phyloP scores from a whole-genome alignment of 2,888 invertebrate genomes.

The Hofmannophila pseudospretella region DNA sequence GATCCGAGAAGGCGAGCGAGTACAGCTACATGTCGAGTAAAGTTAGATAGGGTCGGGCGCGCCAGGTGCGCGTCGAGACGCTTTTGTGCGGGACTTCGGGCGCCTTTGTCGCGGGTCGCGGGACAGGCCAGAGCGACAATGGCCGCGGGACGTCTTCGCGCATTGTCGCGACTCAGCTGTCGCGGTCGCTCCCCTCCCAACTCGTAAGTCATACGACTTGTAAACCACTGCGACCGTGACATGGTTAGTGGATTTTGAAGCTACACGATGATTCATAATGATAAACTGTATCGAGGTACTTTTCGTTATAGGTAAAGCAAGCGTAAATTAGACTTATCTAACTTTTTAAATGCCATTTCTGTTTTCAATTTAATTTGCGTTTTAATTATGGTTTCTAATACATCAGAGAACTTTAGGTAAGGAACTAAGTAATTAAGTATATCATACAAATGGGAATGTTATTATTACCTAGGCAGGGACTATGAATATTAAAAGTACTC shows the following conservation, averaged over 20 bases:
- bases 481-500: too few species aligned
- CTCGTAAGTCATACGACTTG: slow-evolving; percentile 40
- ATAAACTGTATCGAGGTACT: slow-evolving; percentile 7
- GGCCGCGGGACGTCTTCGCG: slow-evolving; percentile 71
- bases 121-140: slow-evolving; percentile 51
- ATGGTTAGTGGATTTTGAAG: slow-evolving; percentile 5
- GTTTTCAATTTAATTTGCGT: too few species aligned
- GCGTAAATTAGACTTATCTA: too few species aligned
- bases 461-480: too few species aligned
- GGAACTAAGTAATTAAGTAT: too few species aligned
- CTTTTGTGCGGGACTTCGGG: slow-evolving; percentile 41
- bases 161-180: slow-evolving; percentile 72
- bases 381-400: too few species aligned
- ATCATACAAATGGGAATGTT: too few species aligned
- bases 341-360: too few species aligned
- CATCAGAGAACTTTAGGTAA: too few species aligned
- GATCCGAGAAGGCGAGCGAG: slow-evolving; percentile 33
- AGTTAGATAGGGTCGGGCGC: slow-evolving; percentile 50
- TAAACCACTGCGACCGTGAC: slow-evolving; percentile 27
- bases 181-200: slow-evolving; percentile 48
- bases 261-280: slow-evolving; percentile 1
- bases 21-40: slow-evolving; percentile 40
- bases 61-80: slow-evolving; percentile 71
- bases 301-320: too few species aligned
- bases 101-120: slow-evolving; percentile 38